Percentiles rank a stretch among this genome's conserved stretches.
Evolutionary conservation across 1,140 invertebrate species (phyloP).

Genomic region (Caenorhabditis latens): DNA sequence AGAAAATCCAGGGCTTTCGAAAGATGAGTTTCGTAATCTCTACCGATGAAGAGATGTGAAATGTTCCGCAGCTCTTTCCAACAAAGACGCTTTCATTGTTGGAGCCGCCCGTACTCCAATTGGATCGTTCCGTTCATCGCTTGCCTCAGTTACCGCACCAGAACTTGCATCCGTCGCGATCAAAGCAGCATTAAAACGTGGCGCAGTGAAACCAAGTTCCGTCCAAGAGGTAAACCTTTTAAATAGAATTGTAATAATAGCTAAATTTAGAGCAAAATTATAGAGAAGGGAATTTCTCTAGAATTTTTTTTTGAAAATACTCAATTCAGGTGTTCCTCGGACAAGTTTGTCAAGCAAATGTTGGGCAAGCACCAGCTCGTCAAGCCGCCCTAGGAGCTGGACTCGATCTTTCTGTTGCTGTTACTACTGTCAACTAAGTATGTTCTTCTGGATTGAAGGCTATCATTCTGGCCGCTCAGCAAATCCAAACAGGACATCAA

Average conservation of each 20-base stretch:
- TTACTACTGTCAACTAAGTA: slow-evolving; percentile 97
- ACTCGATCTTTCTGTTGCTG: slow-evolving; percentile 88
- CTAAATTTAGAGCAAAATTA: too few relatives aligned
- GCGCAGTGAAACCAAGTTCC: slow-evolving; percentile 80
- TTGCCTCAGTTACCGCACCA: slow-evolving; percentile 87
- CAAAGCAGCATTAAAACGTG: slow-evolving; percentile 84
- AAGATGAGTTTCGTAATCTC: neutral
- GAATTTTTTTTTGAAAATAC: slow-evolving; percentile 77
- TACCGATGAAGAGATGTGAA: too few relatives aligned
- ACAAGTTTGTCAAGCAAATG: slow-evolving; percentile 89
- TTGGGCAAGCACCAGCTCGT: slow-evolving; percentile 89
- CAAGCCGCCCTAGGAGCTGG: slow-evolving; percentile 93
- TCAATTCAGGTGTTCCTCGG: slow-evolving; percentile 95
- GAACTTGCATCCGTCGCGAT: slow-evolving; percentile 90
- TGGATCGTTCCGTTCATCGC: slow-evolving; percentile 88
- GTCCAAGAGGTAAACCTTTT: slow-evolving; percentile 73
- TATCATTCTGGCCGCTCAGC: slow-evolving; percentile 91
- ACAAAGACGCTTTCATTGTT: slow-evolving; percentile 87
- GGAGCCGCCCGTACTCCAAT: slow-evolving; percentile 94
- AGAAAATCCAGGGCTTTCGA: neutral
- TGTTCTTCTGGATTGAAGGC: slow-evolving; percentile 99
- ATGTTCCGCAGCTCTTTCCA: slow-evolving; percentile 33
- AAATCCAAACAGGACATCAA: slow-evolving; percentile 84
- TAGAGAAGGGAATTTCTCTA: too few relatives aligned
- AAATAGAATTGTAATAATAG: slow-evolving; percentile 78